These are phyloP conservation scores for Hydrolagus colliei DNA, from an alignment of 2,797 vertebrate species.

Conservation along the genomic window DNA sequence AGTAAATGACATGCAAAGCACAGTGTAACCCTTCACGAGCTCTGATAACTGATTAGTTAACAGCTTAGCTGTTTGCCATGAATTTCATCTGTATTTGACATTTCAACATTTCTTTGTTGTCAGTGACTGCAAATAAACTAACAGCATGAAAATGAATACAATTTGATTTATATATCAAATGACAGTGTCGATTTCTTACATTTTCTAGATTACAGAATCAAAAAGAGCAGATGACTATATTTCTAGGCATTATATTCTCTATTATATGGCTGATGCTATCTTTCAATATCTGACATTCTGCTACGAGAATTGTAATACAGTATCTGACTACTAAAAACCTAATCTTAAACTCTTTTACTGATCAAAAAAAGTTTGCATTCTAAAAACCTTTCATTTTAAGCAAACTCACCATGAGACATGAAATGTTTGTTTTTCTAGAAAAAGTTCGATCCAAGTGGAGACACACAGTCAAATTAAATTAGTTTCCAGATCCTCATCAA, in stretches of 20 bases:
- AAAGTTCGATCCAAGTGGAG: too few species aligned
- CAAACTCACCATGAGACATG: too few species aligned
- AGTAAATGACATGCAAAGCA: too few species aligned
- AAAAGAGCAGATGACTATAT: not conserved
- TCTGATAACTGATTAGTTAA: not conserved
- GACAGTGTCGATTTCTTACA: not conserved
- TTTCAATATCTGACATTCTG: not conserved
- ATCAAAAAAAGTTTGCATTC: too few species aligned
- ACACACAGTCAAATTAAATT: too few species aligned
- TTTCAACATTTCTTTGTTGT: not conserved
- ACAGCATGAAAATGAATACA: not conserved
- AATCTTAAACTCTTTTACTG: too few species aligned
- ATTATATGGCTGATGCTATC: not conserved
- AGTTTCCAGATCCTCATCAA: too few species aligned
- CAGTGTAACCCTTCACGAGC: too few species aligned
- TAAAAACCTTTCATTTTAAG: too few species aligned
- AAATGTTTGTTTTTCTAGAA: too few species aligned
- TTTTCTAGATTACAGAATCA: not conserved
- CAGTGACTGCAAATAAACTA: not conserved
- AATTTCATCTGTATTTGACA: not conserved
- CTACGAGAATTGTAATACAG: not conserved
- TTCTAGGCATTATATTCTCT: not conserved
- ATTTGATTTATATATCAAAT: not conserved
- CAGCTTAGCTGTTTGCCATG: too few species aligned
- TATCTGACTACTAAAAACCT: too few species aligned